Evolutionary conservation across 1,140 invertebrate species (phyloP).

Genomic region (Saccostrea cuccullata): DNA sequence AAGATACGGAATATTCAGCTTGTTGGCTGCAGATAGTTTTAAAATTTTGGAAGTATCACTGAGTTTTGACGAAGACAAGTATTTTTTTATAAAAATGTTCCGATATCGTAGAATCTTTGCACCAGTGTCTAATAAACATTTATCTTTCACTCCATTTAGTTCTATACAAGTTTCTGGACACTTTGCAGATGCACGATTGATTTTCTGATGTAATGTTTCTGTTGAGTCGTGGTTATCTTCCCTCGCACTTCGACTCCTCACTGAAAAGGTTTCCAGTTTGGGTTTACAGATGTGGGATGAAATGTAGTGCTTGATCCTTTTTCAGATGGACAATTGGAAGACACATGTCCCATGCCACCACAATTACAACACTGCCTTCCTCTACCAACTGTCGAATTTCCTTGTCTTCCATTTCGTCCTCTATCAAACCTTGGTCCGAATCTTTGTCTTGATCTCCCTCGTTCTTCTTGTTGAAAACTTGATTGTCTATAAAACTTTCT

Average conservation of each 20-base stretch:
- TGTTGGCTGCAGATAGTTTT: slow-evolving; percentile 46
- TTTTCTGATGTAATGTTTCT: neutral
- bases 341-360: neutral
- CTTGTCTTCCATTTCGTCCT: neutral
- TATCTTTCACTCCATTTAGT: neutral
- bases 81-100: slow-evolving; percentile 45
- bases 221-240: slow-evolving; percentile 34
- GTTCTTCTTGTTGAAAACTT: too few species aligned
- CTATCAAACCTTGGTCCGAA: neutral
- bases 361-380: slow-evolving; percentile 20
- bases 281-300: neutral
- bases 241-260: slow-evolving; percentile 19
- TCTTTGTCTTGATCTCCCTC: slow-evolving; percentile 5
- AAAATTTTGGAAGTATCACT: slow-evolving; percentile 45
- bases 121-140: slow-evolving; percentile 43
- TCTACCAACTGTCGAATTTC: neutral
- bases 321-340: neutral
- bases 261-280: slow-evolving; percentile 26
- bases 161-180: slow-evolving; percentile 26
- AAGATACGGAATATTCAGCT: slow-evolving; percentile 46
- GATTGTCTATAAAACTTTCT: too few species aligned
- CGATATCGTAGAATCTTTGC: slow-evolving; percentile 47
- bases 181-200: neutral
- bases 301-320: neutral
- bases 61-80: slow-evolving; percentile 30